Base-by-base conservation (phyloP, 2,888 invertebrate species). In the Ditylenchus weischeri region DNA sequence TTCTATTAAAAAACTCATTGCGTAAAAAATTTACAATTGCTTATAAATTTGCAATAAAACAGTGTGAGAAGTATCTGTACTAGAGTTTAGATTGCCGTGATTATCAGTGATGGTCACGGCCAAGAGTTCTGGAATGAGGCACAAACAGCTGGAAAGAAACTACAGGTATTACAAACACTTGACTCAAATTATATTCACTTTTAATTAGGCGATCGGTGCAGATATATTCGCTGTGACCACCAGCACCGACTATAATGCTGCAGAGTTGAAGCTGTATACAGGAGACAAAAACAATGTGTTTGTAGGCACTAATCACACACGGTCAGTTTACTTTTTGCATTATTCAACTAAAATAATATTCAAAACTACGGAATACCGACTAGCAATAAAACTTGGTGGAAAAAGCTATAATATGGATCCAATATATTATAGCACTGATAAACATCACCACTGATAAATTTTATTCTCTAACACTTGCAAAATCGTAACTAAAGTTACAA, bases 31-130 rank as follows among this genome's bases (percentile, higher is more conserved):
- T n/a, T n/a, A n/a, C n/a, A n/a, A n/a, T n/a, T n/a, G n/a, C n/a
- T n/a, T n/a, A n/a, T n/a, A n/a, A n/a, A n/a, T n/a, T n/a, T n/a
- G n/a, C n/a, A n/a, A n/a, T n/a, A n/a, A n/a, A n/a, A n/a, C n/a
- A n/a, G n/a, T n/a, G n/a, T n/a, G n/a, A n/a, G n/a, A n/a, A 29
- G 29, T 29, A 29, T 4, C 29, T 29, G 3, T 29, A 29, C 29
- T 29, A 29, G 43, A 47, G 59, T 73, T 43, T 57, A 73, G 72
- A 50, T 77, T 18, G 57, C 79, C 47, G 66, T 77, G 4, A 61
- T 78, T 11, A 72, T 78, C 59, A 74, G 73, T 15, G 79, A 79
- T 64, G 79, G 78, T 2, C 76, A 78, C 59, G 79, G 78, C 0
- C 78, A 79, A 60, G 79, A 78, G 61, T 76, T 69, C 49, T 72